Evolutionary conservation across 2,113 vertebrate genomes (phyloP).

Genomic region (Hypomesus transpacificus): DNA sequence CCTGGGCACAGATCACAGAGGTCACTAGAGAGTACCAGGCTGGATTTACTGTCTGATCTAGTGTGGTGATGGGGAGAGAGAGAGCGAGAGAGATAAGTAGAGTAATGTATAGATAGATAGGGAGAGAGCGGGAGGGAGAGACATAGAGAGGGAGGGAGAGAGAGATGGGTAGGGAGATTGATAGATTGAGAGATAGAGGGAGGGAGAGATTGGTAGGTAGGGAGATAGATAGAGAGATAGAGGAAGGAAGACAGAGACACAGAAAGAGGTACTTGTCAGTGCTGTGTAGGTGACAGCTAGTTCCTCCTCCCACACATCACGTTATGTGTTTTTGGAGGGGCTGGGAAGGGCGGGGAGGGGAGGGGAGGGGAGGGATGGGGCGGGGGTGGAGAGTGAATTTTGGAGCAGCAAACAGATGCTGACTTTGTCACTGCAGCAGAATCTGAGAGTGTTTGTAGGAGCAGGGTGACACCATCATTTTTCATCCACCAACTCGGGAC

Average conservation of each 20-base stretch:
- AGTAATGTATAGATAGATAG: neutral
- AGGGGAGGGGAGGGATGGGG: neutral
- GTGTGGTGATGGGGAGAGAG: neutral
- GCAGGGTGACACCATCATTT: constrained; percentile 55
- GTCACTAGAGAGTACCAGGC: constrained; percentile 1
- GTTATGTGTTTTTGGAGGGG: neutral
- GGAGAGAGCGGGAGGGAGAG: neutral
- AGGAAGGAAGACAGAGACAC: neutral
- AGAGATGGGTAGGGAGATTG: neutral
- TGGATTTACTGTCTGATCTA: constrained; percentile 22
- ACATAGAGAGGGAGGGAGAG: neutral
- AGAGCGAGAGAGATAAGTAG: neutral
- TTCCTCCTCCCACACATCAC: no score
- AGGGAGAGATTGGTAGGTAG: neutral
- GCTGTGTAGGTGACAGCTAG: neutral
- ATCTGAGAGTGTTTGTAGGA: constrained; percentile 47
- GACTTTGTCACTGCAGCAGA: constrained; percentile 60
- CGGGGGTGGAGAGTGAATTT: constrained; percentile 19
- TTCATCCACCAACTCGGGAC: constrained; percentile 59
- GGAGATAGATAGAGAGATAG: neutral
- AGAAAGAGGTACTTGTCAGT: neutral
- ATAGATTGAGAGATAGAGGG: neutral
- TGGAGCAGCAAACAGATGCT: constrained; percentile 61
- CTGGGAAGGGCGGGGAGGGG: neutral
- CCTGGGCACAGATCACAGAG: neutral